Conservation (phyloP, 2,888 invertebrate genomes). For the Osedax frankpressi region DNA sequence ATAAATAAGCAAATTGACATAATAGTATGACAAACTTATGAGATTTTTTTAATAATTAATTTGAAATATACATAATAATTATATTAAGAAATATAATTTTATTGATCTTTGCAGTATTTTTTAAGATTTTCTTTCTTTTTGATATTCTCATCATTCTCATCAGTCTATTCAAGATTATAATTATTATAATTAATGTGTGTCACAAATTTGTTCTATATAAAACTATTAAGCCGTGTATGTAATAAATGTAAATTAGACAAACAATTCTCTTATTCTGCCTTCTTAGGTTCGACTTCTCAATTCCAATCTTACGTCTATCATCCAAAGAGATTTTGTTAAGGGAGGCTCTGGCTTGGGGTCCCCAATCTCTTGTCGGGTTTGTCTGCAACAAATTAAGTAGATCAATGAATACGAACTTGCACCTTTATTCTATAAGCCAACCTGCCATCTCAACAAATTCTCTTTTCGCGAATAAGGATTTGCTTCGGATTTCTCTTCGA, state of each 20-base stretch:
- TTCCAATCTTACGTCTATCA: slow-evolving; percentile 21
- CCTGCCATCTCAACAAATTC: slow-evolving; percentile 57
- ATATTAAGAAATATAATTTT: too few relatives aligned
- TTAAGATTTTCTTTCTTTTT: too few relatives aligned
- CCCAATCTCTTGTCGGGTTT: slow-evolving; percentile 79
- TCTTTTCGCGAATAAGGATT: slow-evolving; percentile 66
- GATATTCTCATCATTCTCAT: too few relatives aligned
- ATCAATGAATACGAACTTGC: not conserved
- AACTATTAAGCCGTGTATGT: too few relatives aligned
- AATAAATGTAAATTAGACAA: not conserved
- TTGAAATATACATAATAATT: too few relatives aligned
- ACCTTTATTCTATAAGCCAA: not conserved
- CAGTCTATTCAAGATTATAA: too few relatives aligned
- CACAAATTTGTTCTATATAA: too few relatives aligned
- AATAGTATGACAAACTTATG: too few relatives aligned
- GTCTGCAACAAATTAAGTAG: slow-evolving; percentile 51
- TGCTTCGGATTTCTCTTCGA: slow-evolving; percentile 55
- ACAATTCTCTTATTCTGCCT: slow-evolving; percentile 13
- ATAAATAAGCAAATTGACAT: too few relatives aligned
- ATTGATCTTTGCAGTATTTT: too few relatives aligned
- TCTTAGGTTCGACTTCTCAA: slow-evolving; percentile 18
- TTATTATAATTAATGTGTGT: too few relatives aligned
- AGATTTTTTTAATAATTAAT: too few relatives aligned
- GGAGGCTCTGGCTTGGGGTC: slow-evolving; percentile 66
- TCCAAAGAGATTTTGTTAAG: slow-evolving; percentile 18